Evolutionary conservation across 2,888 invertebrate species (phyloP).

Genomic region (Carabus problematicus): DNA sequence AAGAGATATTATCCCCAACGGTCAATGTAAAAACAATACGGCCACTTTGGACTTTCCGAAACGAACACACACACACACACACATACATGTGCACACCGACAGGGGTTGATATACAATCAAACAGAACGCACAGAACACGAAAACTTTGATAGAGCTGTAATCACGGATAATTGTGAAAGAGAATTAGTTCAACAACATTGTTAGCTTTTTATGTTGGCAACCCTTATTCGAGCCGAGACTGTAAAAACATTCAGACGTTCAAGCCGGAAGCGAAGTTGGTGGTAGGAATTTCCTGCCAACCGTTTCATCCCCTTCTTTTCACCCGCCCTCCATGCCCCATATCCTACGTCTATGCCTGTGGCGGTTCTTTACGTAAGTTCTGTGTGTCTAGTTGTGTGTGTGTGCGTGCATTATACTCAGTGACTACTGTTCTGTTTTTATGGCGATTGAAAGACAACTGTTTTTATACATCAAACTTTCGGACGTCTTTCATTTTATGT

Average conservation of each 20-base stretch:
- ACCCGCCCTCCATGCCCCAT: too few species aligned
- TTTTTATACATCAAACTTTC: constrained; percentile 53
- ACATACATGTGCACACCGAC: constrained; percentile 45
- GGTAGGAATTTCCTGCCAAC: constrained; percentile 19
- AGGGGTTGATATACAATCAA: neutral
- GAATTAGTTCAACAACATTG: constrained; percentile 58
- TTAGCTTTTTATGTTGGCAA: constrained; percentile 56
- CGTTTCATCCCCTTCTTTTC: neutral
- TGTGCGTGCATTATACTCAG: constrained; percentile 20
- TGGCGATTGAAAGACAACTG: constrained; percentile 53
- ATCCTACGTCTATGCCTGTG: too few species aligned
- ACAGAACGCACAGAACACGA: constrained; percentile 35
- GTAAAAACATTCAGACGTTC: constrained; percentile 51
- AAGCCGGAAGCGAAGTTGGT: constrained; percentile 48
- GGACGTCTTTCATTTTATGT: constrained; percentile 41
- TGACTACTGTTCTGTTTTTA: constrained; percentile 46
- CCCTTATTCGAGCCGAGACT: constrained; percentile 44
- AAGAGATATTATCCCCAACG: too few species aligned
- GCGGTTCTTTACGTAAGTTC: too few species aligned
- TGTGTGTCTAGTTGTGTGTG: neutral
- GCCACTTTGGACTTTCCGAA: too few species aligned
- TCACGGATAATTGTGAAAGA: constrained; percentile 58
- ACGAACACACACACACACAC: too few species aligned
- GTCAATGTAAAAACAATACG: too few species aligned
- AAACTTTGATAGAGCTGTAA: constrained; percentile 59